phyloP scores from a whole-genome alignment of 2,888 invertebrate species.

The Drosophila fulvimacula region DNA sequence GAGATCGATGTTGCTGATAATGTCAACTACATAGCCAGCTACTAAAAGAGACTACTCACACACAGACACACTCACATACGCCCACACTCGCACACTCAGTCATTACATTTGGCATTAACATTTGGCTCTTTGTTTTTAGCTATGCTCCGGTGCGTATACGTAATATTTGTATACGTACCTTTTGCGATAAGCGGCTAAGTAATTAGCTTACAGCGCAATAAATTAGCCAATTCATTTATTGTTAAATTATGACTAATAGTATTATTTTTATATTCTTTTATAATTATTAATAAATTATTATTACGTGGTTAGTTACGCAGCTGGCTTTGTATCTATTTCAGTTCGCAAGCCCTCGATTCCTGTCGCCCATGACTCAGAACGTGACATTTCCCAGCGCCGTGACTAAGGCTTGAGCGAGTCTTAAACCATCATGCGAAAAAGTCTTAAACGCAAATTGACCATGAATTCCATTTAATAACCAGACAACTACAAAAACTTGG shows the following conservation, averaged over 20 bases:
- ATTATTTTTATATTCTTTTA: neutral
- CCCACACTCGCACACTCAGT: neutral
- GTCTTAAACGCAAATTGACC: constrained; percentile 15
- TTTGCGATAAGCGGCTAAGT: constrained; percentile 45
- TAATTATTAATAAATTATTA: neutral
- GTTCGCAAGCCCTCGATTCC: constrained; percentile 6
- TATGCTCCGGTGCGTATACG: constrained; percentile 63
- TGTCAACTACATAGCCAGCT: neutral
- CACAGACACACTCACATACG: neutral
- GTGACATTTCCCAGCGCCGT: constrained; percentile 27
- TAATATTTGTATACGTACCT: constrained; percentile 15
- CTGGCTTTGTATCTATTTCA: neutral
- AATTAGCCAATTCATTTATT: constrained; percentile 38
- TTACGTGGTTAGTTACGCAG: constrained; percentile 6
- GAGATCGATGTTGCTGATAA: constrained; percentile 24
- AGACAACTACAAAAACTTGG: neutral
- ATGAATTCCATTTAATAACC: constrained; percentile 10
- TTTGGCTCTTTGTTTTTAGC: constrained; percentile 30
- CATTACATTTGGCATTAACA: constrained; percentile 55
- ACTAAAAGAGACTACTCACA: neutral
- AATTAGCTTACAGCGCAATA: constrained; percentile 44
- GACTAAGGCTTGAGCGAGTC: constrained; percentile 9
- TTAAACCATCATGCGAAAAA: neutral
- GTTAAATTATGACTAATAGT: constrained; percentile 12
- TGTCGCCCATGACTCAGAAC: constrained; percentile 36